Evolutionary conservation across 2,888 invertebrate species (phyloP), one percentile per base, ranked within the genome.

Genomic region (Gymnoscelis rufifasciata): DNA sequence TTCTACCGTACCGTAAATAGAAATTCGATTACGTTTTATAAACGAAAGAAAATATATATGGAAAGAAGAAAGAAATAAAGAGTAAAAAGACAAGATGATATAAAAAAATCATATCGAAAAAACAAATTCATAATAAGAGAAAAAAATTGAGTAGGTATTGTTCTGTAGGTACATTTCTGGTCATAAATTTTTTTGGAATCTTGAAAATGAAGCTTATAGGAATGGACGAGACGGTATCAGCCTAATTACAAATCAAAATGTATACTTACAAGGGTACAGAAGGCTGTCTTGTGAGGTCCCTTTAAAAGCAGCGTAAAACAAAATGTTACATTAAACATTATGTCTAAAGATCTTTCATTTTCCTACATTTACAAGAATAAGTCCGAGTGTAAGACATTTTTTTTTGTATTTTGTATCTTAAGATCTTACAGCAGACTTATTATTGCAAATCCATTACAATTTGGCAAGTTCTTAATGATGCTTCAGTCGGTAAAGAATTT

Each of bases 251-350:
- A 47, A 54, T 40, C 46, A 52, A 48, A 58, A 56, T n/a, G 54
- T 57, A 82, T 89, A 91, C 91, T 91, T 89, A 91, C 91, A 90
- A 78, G 90, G 88, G 75, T 90, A 90, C 58, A 89, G 89, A 72
- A 91, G 89, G 82, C 83, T 90, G 83, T 91, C 91, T 78, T 90
- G 90, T 65, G 91, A 90, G 61, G 90, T 88, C 89, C 91, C 91
- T 91, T 81, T 61, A 65, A 62, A 78, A 52, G 80, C 78, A 75
- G 78, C 82, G 60, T 63, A 61, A 68, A 66, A 68, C 43, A 64
- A 60, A 67, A 59, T 59, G 58, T 51, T 60, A 65, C 54, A 59
- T 66, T 60, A 56, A 50, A 53, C 37, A 50, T 52, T 40, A 41
- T 44, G 2, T 38, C 36, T 39, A 45, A 43, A 56, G 38, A 49